These are phyloP conservation scores for Eudemis profundana DNA, from an alignment of 2,888 invertebrate species.

Conservation along the genomic window DNA sequence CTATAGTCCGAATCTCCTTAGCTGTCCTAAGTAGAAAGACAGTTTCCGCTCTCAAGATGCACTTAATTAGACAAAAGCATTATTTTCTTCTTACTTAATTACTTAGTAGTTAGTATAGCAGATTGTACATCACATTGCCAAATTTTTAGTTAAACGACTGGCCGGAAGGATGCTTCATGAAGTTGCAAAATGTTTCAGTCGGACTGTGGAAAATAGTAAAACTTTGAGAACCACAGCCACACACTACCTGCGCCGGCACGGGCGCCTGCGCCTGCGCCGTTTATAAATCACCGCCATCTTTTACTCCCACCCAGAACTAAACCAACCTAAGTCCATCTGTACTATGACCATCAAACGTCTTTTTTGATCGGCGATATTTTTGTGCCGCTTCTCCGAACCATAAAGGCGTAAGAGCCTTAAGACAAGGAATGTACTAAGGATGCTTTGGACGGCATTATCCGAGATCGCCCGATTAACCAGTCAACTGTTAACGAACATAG, in stretches of 20 bases:
- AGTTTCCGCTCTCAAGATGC: too few relatives aligned
- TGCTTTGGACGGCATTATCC: constrained; percentile 44
- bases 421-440: background rate
- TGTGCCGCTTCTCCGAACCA: background rate
- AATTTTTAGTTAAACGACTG: too few relatives aligned
- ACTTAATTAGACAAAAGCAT: too few relatives aligned
- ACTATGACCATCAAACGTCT: background rate
- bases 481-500: constrained; percentile 71
- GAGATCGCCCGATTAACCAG: constrained; percentile 78
- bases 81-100: too few relatives aligned
- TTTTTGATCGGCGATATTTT: background rate
- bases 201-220: too few relatives aligned
- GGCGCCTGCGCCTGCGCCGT: constrained; percentile 71
- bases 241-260: constrained; percentile 52
- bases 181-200: constrained; percentile 2
- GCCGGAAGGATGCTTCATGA: too few relatives aligned
- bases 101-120: too few relatives aligned
- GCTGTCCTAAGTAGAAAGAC: too few relatives aligned
- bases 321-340: constrained; percentile 8
- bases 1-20: too few relatives aligned
- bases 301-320: background rate
- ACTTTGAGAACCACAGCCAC: constrained; percentile 65
- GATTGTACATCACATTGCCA: too few relatives aligned
- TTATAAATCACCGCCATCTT: constrained; percentile 75
- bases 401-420: background rate